Evolutionary conservation across 2,888 invertebrate genomes (phyloP), one percentile per base, ranked within the genome.

Genomic region (Amblyteles armatorius): DNA sequence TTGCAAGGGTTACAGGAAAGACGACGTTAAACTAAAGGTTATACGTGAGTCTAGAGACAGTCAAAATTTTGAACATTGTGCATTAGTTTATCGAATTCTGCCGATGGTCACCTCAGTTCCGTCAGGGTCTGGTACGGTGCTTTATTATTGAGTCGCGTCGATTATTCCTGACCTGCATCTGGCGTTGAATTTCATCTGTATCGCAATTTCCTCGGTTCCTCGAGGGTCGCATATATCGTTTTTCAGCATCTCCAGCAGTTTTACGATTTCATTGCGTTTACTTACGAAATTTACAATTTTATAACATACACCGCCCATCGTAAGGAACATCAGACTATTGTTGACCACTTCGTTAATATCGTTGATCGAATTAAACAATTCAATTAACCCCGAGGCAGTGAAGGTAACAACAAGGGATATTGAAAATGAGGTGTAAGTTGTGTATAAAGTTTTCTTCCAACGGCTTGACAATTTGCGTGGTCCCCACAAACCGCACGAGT

Each of bases 401-500:
- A 79, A 83, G 0, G 79, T 57, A 36, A 57, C 76, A 22, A 40
- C 55, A 5, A 48, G n/a, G n/a, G 67, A 73, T n/a, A 73, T 82
- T 6, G 78, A 16, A 22, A 77, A 69, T 52, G 19, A 40, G 16
- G 80, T 85, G 50, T 83, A 83, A 36, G 26, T 55, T 9, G 9
- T 65, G 80, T 85, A 85, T n/a, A 77, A 19, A n/a, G 68, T 13
- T 71, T 76, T 79, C 33, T 77, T 85, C 79, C 79, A 79, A 16
- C 83, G 83, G 3, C 44, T 50, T 11, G 83, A 83, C 79, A 79
- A 85, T 29, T 33, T 63, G 11, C 26, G 40, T 4, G 82, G 72
- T 67, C 78, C 19, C 82, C 82, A 86, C 13, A 83, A 22, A n/a
- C 85, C 85, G 26, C 77, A 83, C 57, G 65, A 72, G 57, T 74